Conservation (phyloP, 2,888 invertebrate species). For the Gari tellinella region DNA sequence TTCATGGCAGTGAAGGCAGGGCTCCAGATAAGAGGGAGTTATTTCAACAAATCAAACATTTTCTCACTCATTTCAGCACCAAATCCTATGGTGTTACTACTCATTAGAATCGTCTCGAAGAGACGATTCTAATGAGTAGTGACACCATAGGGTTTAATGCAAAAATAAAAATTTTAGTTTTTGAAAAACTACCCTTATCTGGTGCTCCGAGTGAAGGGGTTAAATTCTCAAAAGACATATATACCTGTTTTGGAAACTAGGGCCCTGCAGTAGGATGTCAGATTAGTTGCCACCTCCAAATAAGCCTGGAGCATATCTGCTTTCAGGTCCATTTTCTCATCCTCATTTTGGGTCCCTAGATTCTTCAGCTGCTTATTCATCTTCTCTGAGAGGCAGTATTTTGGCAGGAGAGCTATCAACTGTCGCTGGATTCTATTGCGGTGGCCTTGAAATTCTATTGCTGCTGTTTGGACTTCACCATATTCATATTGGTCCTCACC, state of each 20-base stretch:
- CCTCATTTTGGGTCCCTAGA: constrained; percentile 53
- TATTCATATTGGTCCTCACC: constrained; percentile 47
- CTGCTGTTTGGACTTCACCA: constrained; percentile 71
- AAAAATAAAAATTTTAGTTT: no score
- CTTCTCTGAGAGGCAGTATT: constrained; percentile 86
- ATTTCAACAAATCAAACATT: no score
- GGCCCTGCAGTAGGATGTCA: constrained; percentile 80
- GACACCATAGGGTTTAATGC: no score
- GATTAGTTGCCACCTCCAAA: constrained; percentile 80
- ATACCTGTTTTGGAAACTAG: constrained; percentile 68
- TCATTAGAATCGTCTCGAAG: no score
- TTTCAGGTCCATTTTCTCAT: constrained; percentile 63
- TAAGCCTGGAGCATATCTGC: constrained; percentile 74
- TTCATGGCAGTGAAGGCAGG: no score
- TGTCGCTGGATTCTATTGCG: constrained; percentile 89
- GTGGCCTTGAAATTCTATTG: constrained; percentile 80
- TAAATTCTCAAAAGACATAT: no score
- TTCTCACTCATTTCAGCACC: no score
- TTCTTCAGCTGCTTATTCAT: constrained; percentile 75
- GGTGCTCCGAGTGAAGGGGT: no score
- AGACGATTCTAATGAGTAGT: no score
- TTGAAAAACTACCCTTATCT: no score
- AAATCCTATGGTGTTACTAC: no score
- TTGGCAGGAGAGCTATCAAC: constrained; percentile 90
- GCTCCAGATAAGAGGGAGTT: no score